Conservation (phyloP, 2,888 invertebrate genomes). For the Conomelus anceps region DNA sequence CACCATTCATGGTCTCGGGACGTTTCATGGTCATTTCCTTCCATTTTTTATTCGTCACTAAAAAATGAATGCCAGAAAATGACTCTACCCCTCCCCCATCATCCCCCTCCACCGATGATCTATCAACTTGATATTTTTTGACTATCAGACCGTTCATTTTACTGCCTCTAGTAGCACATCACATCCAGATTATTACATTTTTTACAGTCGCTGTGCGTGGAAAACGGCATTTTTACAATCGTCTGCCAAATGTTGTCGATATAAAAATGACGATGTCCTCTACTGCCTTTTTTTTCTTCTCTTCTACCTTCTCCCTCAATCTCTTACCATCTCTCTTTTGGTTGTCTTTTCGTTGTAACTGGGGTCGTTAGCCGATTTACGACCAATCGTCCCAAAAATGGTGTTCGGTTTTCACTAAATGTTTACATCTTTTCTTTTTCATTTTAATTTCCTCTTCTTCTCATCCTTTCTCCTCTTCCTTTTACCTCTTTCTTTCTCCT, state of each 20-base stretch:
- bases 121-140: not conserved
- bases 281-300: not conserved
- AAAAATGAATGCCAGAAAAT: not conserved
- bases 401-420: too few relatives aligned
- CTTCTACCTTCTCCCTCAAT: not conserved
- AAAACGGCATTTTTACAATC: not conserved
- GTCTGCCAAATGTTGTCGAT: not conserved
- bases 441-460: not conserved
- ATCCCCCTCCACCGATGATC: not conserved
- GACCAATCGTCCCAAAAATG: too few relatives aligned
- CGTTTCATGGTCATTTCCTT: not conserved
- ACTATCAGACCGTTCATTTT: too few relatives aligned
- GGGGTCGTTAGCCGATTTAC: too few relatives aligned
- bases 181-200: not conserved
- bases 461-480: not conserved
- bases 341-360: not conserved
- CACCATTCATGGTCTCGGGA: not conserved
- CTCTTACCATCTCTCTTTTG: not conserved
- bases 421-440: not conserved
- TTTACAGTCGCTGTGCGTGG: not conserved
- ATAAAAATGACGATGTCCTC: not conserved
- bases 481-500: not conserved
- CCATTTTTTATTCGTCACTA: not conserved
- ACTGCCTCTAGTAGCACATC: too few relatives aligned
- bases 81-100: not conserved